A percentile compares a stretch with the other conserved stretches of the same genome.
These are phyloP conservation scores for Rhabdomys pumilio DNA, from an alignment of 2,797 vertebrate genomes.

Conservation along the genomic window DNA sequence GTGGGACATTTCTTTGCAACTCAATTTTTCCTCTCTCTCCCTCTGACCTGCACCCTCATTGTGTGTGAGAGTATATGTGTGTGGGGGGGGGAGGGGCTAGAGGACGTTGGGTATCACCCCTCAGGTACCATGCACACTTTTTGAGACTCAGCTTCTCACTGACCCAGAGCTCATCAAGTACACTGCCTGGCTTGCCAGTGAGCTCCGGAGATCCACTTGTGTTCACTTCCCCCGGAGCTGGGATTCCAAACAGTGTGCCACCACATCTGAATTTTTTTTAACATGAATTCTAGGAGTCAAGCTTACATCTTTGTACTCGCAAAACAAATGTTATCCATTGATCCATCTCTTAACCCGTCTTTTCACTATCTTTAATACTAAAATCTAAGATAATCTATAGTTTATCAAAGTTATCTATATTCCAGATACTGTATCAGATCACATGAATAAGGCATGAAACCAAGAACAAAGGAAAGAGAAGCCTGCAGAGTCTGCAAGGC, in stretches of 20 bases:
- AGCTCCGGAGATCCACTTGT: background rate
- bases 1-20: background rate
- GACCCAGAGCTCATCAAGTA: background rate
- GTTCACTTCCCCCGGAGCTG: background rate
- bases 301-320: background rate
- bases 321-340: background rate
- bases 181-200: background rate
- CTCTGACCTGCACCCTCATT: background rate
- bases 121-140: background rate
- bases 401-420: background rate
- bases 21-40: background rate
- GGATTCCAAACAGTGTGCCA: background rate
- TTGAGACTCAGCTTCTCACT: background rate
- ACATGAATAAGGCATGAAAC: background rate
- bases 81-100: too few relatives aligned
- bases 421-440: background rate
- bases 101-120: background rate
- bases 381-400: background rate
- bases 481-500: background rate
- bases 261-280: background rate
- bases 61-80: background rate
- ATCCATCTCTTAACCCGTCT: background rate
- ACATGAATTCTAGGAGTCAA: background rate
- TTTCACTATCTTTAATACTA: background rate
- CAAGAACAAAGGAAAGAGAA: background rate